phyloP scores from a whole-genome alignment of 2,113 vertebrate species.

The Muscicapa adusta region DNA sequence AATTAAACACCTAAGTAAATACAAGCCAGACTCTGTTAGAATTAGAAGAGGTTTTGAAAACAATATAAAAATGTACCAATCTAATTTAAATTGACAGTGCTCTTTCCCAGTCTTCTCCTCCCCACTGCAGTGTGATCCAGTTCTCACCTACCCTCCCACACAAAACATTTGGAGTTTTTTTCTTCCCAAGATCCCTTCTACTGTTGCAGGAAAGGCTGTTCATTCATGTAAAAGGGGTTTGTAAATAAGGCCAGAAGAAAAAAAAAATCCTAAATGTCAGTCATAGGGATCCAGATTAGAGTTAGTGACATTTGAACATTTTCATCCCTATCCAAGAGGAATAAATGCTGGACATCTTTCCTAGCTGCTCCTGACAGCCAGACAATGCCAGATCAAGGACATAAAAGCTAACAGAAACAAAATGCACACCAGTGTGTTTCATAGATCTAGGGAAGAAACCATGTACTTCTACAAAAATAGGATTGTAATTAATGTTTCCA shows the following conservation, averaged over 20 bases:
- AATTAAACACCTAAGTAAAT: neutral
- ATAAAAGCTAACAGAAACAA: neutral
- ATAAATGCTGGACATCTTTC: neutral
- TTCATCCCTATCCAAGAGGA: neutral
- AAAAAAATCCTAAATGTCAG: neutral
- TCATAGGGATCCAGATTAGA: neutral
- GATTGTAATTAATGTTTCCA: neutral
- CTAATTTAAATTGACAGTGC: neutral
- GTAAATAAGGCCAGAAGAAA: neutral
- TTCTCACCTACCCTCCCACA: neutral
- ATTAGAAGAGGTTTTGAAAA: neutral
- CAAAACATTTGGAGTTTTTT: neutral
- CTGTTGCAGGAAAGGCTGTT: neutral
- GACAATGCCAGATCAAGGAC: neutral
- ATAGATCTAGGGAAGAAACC: neutral
- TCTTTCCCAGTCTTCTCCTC: neutral
- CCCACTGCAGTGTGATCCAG: neutral
- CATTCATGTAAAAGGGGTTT: neutral
- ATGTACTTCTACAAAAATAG: neutral
- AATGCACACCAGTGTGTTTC: neutral
- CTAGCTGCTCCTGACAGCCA: neutral
- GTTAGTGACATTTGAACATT: neutral
- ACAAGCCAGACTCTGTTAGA: neutral
- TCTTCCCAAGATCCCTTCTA: neutral
- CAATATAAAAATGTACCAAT: neutral